These are phyloP conservation scores for Leptinotarsa haldemani DNA, from an alignment of 2,888 invertebrate species.

Conservation along the genomic window DNA sequence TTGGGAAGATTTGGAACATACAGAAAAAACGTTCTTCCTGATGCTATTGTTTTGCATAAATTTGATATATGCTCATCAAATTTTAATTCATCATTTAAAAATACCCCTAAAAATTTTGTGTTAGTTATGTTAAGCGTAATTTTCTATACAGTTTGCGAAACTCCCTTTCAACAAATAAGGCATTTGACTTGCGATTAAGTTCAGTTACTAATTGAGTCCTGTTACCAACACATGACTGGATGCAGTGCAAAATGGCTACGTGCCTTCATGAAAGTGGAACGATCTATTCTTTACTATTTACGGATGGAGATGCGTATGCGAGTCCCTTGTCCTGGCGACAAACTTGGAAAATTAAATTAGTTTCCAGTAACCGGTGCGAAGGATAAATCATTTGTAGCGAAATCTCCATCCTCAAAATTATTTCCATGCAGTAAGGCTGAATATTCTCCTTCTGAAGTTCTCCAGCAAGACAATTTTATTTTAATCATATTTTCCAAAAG, in stretches of 20 bases:
- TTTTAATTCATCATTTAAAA: too few species aligned
- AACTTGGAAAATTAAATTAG: slow-evolving; percentile 7
- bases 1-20: too few species aligned
- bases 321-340: slow-evolving; percentile 13
- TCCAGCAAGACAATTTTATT: too few species aligned
- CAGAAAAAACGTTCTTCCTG: too few species aligned
- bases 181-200: not conserved
- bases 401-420: not conserved
- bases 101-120: too few species aligned
- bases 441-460: too few species aligned
- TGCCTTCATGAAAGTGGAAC: slow-evolving; percentile 12
- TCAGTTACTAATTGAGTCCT: slow-evolving; percentile 4
- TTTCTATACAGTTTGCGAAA: too few species aligned
- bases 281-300: slow-evolving; percentile 15
- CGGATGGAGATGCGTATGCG: slow-evolving; percentile 9
- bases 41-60: too few species aligned
- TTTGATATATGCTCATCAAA: too few species aligned
- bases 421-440: too few species aligned
- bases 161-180: not conserved
- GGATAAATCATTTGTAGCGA: not conserved
- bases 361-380: slow-evolving; percentile 10
- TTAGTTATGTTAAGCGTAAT: too few species aligned
- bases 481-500: too few species aligned
- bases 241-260: slow-evolving; percentile 7
- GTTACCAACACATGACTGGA: slow-evolving; percentile 13